These are phyloP conservation scores for Pedetes capensis DNA, from an alignment of 2,113 vertebrate genomes.

Conservation along the genomic window DNA sequence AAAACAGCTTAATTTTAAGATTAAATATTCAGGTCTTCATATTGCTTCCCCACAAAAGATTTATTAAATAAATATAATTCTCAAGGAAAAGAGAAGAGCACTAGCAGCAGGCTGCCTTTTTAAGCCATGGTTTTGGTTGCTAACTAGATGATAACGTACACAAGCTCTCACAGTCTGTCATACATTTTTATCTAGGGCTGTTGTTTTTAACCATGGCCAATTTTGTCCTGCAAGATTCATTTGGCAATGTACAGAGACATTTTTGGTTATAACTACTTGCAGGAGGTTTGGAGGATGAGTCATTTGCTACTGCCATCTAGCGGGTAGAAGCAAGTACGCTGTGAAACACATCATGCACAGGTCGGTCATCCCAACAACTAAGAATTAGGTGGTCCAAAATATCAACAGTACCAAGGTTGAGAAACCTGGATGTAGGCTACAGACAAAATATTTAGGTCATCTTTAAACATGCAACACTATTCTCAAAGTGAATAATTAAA, in stretches of 20 bases:
- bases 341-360: not conserved
- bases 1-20: slow-evolving; percentile 7
- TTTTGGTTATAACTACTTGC: not conserved
- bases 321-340: not conserved
- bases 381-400: not conserved
- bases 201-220: not conserved
- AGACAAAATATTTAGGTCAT: not conserved
- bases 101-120: not conserved
- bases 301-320: not conserved
- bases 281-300: accelerated
- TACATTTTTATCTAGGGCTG: not conserved
- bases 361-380: accelerated
- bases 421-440: not conserved
- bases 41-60: not conserved
- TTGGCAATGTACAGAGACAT: not conserved
- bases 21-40: not conserved
- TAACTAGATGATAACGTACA: not conserved
- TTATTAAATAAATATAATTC: not conserved
- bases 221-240: not conserved
- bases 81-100: not conserved
- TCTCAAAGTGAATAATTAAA: not conserved
- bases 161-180: not conserved
- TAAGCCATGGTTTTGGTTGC: not conserved
- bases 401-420: not conserved
- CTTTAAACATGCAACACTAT: not conserved